Base-by-base conservation (phyloP, 2,113 vertebrate species). In the Nyctibius bracteatus region DNA sequence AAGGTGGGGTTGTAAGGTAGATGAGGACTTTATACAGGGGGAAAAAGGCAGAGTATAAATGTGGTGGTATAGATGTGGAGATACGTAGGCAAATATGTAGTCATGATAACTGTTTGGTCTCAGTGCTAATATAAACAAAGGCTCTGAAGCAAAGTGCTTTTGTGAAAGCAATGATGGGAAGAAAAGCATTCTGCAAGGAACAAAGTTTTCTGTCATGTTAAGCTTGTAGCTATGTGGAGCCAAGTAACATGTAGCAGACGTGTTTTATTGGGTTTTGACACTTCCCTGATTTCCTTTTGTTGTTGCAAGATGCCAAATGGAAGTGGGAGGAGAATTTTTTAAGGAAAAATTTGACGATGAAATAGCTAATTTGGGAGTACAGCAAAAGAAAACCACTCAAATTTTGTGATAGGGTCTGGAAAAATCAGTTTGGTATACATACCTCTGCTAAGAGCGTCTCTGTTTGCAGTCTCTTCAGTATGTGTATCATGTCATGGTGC, bases 231-330 rank as follows among this genome's bases (percentile, higher is more conserved):
- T 57, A 7, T 0, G 0, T 54, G 51, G 58, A 54, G 9, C 67
- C 37, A 74, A 37, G n/a, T 35, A 65, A 35, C 6, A 0, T 8
- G 4, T 14, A 58, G 51, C 43, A 89, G 83, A 37, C 0, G 0
- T 41, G 43, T 58, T 92, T 78, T 46, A 74, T 51, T 47, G 49
- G 47, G 23, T 47, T 94, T 81, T 74, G 39, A 67, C 49, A 9
- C 28, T 51, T 92, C 15, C 30, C 21, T 23, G 39, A 16, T 89
- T 85, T 5, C 9, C 43, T 81, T 70, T 41, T 55, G 6, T 35
- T 79, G 16, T 58, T 89, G 14, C 2, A 5, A 68, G 52, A 5
- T 63, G 27, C 44, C 86, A 79, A 24, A 47, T 4, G 49, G 39
- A 24, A 59, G 14, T 3, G 20, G 51, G 37, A 88, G 30, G n/a